Base-by-base conservation (phyloP, 2,888 invertebrate genomes). In the Drosophila limbata region DNA sequence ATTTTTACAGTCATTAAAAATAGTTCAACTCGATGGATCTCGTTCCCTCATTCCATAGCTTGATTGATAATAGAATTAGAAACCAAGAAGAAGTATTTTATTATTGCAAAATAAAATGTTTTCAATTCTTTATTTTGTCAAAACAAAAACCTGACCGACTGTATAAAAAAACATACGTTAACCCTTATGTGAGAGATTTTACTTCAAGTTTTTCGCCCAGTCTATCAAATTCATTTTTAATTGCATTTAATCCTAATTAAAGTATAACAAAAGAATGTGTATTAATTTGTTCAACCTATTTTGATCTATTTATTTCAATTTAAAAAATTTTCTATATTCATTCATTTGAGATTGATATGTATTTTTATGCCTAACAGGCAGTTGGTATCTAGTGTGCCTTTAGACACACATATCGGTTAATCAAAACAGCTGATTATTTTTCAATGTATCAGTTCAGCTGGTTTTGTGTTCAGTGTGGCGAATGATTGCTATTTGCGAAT, bases 131-230 rank as follows among this genome's bases (percentile, higher is more conserved):
- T 11, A 5, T 2, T n/a, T 6, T 37, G 37, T 37, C n/a, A 37
- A n/a, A 6, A 37, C n/a, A 37, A n/a, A 6, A 37, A 37, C n/a
- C n/a, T 37, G 8, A 37, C 2, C 37, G 6, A 37, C 37, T 39
- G 31, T 60, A 28, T 28, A 60, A 53, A 33, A 61, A 64, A 74
- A 76, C 61, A 79, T 65, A 40, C n/a, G 11, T 77, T 77, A 77
- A 56, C 79, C 65, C 55, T 52, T 74, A 57, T 8, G 59, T 11
- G 33, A 8, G 15, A n/a, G n/a, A n/a, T n/a, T n/a, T n/a, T n/a
- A n/a, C n/a, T n/a, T 9, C 48, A 4, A 17, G 1, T 17, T 11
- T 11, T 21, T n/a, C 6, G 10, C n/a, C 42, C 8, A 33, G n/a
- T 1, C 2, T 28, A 15, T n/a, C 9, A 40, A 17, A 13, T 17